phyloP scores from a whole-genome alignment of 2,113 vertebrate species.

The Apodemus sylvaticus region DNA sequence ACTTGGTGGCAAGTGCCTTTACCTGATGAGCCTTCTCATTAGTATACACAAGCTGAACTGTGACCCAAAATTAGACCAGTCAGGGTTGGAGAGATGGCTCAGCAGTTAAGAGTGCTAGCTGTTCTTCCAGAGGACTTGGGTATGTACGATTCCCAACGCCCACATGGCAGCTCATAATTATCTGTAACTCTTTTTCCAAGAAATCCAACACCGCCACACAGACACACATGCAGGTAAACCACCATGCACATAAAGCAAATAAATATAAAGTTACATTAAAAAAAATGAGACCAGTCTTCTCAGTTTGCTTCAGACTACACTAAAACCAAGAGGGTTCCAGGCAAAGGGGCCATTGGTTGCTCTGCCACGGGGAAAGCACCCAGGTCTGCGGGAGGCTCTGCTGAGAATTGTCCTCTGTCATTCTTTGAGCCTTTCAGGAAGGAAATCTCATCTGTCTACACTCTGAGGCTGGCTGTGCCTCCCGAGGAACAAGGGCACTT shows the following conservation, averaged over 20 bases:
- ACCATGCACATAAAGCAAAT: background rate
- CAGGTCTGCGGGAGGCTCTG: background rate
- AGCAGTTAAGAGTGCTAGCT: background rate
- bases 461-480: constrained; percentile 31
- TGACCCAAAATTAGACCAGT: background rate
- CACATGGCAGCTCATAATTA: background rate
- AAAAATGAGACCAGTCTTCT: constrained; percentile 5
- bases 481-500: background rate
- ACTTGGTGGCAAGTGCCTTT: background rate
- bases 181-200: background rate
- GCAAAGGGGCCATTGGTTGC: background rate
- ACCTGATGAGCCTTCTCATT: background rate
- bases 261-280: background rate
- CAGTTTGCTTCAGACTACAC: background rate
- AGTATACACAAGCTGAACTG: background rate
- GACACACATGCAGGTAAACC: background rate
- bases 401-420: background rate
- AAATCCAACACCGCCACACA: background rate
- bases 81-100: background rate
- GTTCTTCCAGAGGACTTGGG: background rate
- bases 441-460: constrained; percentile 39
- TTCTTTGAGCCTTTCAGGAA: constrained; percentile 40
- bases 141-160: background rate
- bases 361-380: background rate
- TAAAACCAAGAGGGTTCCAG: constrained; percentile 38